Evolutionary conservation across 2,113 vertebrate genomes (phyloP), one percentile per base, ranked within the genome.

Genomic region (Pongo abelii): DNA sequence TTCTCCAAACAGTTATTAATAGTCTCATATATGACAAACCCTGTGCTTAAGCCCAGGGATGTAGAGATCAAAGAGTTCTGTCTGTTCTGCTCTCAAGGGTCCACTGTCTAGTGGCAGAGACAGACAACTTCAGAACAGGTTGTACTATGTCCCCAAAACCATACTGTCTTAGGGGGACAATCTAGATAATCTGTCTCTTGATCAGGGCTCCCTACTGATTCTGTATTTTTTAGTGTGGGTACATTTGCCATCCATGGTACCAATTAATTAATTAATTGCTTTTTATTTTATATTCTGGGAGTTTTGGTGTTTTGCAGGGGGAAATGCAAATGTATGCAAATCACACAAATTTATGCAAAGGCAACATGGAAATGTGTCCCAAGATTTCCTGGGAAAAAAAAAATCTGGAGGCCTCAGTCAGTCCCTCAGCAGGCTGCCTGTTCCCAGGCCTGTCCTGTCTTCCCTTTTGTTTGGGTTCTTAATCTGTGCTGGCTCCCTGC

Each of bases 261-360:
- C 88, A 96, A 97, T 97, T 98, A 98, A 98, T 98, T 98, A 97
- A 98, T 98, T 97, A 97, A 98, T 97, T 96, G 55, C 69, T 95
- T 97, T 98, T 97, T 93, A 97, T 97, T 98, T 98, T 92, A 98
- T 97, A 98, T 97, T 97, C 97, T 96, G 95, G 89, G 91, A 97
- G 94, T 98, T 98, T 96, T 96, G 96, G 92, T 96, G 95, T 97
- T 98, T 97, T 98, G 97, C 97, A 98, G 97, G 88, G 93, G 96
- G 89, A 95, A 94, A 97, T 98, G 97, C 97, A 98, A 98, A 98
- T 97, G 11, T 64, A 97, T 98, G 98, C 95, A 98, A 98, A 97
- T 98, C 27, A 85, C 32, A 95, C 52, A 95, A 91, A 98, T 97
- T 97, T 98, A 98, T 98, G 96, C 97, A 93, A 98, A 95, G 97